phyloP scores from a whole-genome alignment of 2,797 vertebrate species.

The Gallinago stenura region DNA sequence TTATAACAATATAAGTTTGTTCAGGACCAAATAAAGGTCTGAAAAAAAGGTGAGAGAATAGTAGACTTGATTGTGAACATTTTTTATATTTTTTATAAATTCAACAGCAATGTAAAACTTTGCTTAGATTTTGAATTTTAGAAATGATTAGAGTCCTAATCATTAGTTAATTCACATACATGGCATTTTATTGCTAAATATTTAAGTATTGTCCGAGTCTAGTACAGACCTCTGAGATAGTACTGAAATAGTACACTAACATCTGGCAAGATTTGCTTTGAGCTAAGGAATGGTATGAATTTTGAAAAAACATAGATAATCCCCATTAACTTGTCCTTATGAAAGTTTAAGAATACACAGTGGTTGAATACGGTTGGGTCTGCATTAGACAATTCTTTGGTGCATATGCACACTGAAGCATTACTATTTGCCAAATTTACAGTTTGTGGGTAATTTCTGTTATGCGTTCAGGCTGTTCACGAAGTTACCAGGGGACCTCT shows the following conservation, averaged over 20 bases:
- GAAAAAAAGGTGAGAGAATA: not conserved
- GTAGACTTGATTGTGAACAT: not conserved
- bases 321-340: not conserved
- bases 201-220: not conserved
- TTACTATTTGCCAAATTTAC: not conserved
- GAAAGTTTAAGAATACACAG: not conserved
- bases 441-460: not conserved
- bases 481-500: not conserved
- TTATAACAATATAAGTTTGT: not conserved
- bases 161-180: not conserved
- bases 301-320: not conserved
- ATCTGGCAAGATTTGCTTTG: conserved; percentile 12
- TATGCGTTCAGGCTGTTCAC: not conserved
- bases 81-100: not conserved
- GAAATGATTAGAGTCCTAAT: not conserved
- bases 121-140: not conserved
- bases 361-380: not conserved
- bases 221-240: not conserved
- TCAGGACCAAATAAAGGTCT: not conserved
- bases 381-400: not conserved
- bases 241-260: not conserved
- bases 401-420: not conserved
- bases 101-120: not conserved
- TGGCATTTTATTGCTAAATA: not conserved
- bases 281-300: not conserved